Evolutionary conservation across 2,797 vertebrate species (phyloP).

Genomic region (Lepilemur ruficaudatus): DNA sequence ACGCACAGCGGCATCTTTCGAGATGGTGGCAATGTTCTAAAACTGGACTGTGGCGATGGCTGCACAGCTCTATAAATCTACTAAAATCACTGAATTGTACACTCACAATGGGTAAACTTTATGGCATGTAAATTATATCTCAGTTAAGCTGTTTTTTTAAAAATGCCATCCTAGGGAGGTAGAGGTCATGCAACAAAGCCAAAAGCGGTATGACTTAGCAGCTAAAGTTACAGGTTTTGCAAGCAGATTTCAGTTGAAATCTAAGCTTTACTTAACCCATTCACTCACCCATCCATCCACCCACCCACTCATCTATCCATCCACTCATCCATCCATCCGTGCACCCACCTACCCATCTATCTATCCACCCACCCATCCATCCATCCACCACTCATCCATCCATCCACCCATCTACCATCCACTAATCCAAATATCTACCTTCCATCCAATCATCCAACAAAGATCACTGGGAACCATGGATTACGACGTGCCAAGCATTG

Average conservation of each 20-base stretch:
- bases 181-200: background rate
- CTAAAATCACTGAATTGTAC: background rate
- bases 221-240: background rate
- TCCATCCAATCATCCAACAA: background rate
- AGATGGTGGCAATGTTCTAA: background rate
- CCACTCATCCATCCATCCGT: accelerated
- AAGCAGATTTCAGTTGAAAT: background rate
- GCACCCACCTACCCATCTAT: background rate
- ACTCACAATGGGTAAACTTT: background rate
- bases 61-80: background rate
- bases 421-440: no score
- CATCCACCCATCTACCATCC: background rate
- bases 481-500: background rate
- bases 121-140: background rate
- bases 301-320: background rate
- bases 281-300: background rate
- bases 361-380: background rate
- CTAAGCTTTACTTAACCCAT: background rate
- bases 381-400: accelerated
- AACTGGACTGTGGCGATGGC: background rate
- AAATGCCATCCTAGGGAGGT: background rate
- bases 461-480: background rate
- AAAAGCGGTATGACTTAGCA: background rate
- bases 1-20: background rate
- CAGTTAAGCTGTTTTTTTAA: background rate